Conservation (phyloP, 2,797 vertebrate genomes). For the Okamejei kenojei region DNA sequence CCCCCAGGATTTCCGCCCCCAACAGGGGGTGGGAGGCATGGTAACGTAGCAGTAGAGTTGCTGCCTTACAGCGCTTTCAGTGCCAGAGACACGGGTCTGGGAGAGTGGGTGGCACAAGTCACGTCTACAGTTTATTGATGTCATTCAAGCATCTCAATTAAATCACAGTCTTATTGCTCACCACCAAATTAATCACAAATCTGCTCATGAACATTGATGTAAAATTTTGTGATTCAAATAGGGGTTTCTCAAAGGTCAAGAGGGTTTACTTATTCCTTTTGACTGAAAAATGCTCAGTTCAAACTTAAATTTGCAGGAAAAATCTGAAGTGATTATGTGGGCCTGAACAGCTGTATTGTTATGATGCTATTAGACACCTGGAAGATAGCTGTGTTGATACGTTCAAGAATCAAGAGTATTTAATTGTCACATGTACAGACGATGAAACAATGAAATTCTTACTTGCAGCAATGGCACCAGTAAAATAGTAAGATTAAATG, state of each 20-base stretch:
- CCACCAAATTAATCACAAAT: not conserved
- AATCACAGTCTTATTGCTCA: not conserved
- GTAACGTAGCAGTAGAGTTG: too few relatives aligned
- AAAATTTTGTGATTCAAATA: not conserved
- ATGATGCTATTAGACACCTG: not conserved
- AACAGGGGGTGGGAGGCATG: too few relatives aligned
- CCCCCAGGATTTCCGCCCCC: too few relatives aligned
- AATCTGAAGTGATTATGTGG: not conserved
- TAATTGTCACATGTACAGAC: too few relatives aligned
- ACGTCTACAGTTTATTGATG: not conserved
- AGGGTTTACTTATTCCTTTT: not conserved
- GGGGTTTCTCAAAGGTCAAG: not conserved
- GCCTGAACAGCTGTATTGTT: not conserved
- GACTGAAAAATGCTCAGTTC: not conserved
- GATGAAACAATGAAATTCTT: too few relatives aligned
- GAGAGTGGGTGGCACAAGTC: not conserved
- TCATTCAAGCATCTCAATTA: not conserved
- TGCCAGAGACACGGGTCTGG: too few relatives aligned
- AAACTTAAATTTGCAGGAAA: not conserved
- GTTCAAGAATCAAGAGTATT: too few relatives aligned
- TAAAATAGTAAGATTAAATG: too few relatives aligned
- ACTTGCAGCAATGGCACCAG: too few relatives aligned
- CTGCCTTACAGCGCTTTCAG: too few relatives aligned
- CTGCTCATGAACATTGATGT: not conserved
- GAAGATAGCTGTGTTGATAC: not conserved